Evolutionary conservation across 2,888 invertebrate genomes (phyloP).

Genomic region (Harmothoe impar): DNA sequence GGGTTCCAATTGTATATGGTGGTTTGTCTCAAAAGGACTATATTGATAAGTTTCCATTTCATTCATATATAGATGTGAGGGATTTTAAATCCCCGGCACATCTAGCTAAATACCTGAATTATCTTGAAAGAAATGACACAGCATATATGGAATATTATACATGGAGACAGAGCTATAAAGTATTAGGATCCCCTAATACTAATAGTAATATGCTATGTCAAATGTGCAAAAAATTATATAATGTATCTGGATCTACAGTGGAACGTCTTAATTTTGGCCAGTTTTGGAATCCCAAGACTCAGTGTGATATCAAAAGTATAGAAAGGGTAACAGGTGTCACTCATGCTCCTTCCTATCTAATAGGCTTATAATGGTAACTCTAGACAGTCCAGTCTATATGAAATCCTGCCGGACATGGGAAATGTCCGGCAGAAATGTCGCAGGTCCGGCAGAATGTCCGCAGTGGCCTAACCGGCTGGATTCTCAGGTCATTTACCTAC

Average conservation of each 20-base stretch:
- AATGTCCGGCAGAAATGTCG: too few species aligned
- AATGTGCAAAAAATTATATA: neutral
- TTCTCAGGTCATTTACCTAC: too few species aligned
- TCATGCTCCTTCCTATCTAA: too few species aligned
- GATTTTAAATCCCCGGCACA: neutral
- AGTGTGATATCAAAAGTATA: neutral
- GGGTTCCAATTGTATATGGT: neutral
- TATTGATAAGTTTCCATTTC: neutral
- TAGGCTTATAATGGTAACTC: too few species aligned
- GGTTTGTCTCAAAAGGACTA: neutral
- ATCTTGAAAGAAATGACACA: neutral
- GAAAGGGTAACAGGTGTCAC: neutral
- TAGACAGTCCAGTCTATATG: too few species aligned
- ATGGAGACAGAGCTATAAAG: neutral
- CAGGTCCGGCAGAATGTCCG: too few species aligned
- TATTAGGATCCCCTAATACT: neutral
- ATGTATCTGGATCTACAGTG: neutral
- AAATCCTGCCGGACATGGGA: too few species aligned
- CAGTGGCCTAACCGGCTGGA: too few species aligned
- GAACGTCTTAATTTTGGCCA: neutral
- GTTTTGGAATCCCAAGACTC: neutral
- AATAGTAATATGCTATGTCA: neutral
- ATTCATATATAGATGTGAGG: neutral
- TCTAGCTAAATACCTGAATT: neutral
- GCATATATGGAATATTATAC: neutral